Conservation (phyloP, 2,113 vertebrate genomes). For the Nothoprocta perdicaria region DNA sequence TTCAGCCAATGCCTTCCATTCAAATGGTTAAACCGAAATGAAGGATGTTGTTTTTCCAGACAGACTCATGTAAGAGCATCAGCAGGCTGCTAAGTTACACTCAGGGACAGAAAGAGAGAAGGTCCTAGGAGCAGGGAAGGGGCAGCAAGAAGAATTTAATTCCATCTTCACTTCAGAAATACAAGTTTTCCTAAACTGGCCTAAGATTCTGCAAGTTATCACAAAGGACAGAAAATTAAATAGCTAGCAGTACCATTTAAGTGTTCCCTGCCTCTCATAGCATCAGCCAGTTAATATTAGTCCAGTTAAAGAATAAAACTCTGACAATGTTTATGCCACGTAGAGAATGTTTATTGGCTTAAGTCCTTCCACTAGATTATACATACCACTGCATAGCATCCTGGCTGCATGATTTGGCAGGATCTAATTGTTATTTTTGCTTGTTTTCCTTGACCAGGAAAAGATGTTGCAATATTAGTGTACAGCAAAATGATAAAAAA, state of each 20-base stretch:
- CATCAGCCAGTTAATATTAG: background rate
- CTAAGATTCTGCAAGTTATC: background rate
- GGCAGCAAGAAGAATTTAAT: background rate
- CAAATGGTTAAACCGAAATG: constrained; percentile 9
- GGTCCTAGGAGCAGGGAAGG: background rate
- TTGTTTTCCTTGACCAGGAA: background rate
- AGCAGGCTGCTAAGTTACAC: background rate
- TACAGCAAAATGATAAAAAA: background rate
- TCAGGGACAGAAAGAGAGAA: constrained; percentile 1
- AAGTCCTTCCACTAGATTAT: background rate
- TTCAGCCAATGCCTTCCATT: background rate
- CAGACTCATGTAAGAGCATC: background rate
- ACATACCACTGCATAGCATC: background rate
- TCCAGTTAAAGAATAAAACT: background rate
- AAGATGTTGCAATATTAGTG: background rate
- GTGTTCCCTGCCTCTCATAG: background rate
- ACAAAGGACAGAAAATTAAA: constrained; percentile 2
- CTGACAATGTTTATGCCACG: background rate
- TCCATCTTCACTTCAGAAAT: background rate
- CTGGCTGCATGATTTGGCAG: background rate
- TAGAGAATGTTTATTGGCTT: background rate
- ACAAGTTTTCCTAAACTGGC: background rate
- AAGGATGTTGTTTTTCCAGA: background rate
- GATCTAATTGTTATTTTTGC: background rate
- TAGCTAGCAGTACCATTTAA: background rate